These are phyloP conservation scores for Esperia sulphurella DNA, from an alignment of 2,888 invertebrate species.

Conservation along the genomic window DNA sequence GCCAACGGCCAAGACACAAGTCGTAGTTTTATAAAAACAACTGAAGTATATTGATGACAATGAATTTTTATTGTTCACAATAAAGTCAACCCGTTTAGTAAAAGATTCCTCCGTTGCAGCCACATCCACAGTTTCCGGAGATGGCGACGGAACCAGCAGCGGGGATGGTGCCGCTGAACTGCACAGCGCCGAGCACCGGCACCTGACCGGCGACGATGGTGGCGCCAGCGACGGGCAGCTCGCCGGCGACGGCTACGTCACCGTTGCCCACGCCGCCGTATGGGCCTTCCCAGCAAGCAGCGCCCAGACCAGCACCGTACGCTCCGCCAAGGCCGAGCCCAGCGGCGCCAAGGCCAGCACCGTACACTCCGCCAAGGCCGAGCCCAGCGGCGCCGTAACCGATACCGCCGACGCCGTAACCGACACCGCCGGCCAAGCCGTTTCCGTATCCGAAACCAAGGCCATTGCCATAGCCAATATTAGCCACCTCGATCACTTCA, in stretches of 20 bases:
- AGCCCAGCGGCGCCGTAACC: constrained; percentile 4
- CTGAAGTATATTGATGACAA: neutral
- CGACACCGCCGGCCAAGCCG: neutral
- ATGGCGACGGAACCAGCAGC: constrained; percentile 30
- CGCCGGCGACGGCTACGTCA: constrained; percentile 25
- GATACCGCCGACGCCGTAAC: neutral
- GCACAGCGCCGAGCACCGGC: constrained; percentile 31
- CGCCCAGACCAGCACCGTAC: neutral
- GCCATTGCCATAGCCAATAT: no score
- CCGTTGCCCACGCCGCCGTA: constrained; percentile 17
- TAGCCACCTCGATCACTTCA: no score
- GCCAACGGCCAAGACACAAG: no score
- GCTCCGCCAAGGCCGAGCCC: neutral
- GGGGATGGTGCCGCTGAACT: constrained; percentile 22
- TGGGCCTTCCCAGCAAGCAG: neutral
- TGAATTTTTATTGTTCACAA: neutral
- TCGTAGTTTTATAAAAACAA: neutral
- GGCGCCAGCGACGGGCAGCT: constrained; percentile 26
- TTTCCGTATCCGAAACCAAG: neutral
- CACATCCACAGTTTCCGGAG: constrained; percentile 25
- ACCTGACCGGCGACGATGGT: constrained; percentile 31
- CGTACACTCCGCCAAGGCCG: constrained; percentile 4
- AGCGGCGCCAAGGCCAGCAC: neutral
- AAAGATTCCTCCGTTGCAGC: constrained; percentile 7
- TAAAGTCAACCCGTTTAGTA: neutral